phyloP scores from a whole-genome alignment of 2,888 invertebrate genomes.

The Lepidonotus clava region DNA sequence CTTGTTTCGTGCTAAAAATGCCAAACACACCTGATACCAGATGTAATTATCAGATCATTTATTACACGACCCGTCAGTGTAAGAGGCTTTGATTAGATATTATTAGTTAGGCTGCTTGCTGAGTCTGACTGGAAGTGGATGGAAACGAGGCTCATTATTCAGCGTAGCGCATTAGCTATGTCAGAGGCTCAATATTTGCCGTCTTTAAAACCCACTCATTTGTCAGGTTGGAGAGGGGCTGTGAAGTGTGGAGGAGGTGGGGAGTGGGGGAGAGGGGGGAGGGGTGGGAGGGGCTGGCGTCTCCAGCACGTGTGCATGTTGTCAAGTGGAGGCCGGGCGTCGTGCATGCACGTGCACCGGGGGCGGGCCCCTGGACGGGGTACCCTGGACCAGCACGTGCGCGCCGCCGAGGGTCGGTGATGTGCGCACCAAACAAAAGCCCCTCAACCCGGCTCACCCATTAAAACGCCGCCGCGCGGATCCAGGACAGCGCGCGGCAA shows the following conservation, averaged over 20 bases:
- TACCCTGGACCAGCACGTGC: conserved; percentile 2
- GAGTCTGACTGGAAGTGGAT: neutral
- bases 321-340: conserved; percentile 9
- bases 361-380: neutral
- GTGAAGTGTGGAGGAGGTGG: neutral
- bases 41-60: too few species aligned
- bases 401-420: neutral
- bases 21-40: too few species aligned
- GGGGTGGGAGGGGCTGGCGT: neutral
- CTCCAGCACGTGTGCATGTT: neutral
- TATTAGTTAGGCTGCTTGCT: too few species aligned
- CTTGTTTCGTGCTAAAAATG: too few species aligned
- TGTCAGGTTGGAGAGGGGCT: neutral
- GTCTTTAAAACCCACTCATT: neutral
- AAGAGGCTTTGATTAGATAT: too few species aligned
- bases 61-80: too few species aligned
- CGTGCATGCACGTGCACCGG: neutral
- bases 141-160: neutral
- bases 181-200: neutral
- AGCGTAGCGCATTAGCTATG: neutral
- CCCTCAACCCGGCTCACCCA: conserved; percentile 7
- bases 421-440: conserved; percentile 7
- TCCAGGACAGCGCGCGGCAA: neutral
- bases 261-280: neutral
- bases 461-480: neutral